Evolutionary conservation across 2,888 invertebrate genomes (phyloP), one percentile per base, ranked within the genome.

Genomic region (Metallyticus violacea): DNA sequence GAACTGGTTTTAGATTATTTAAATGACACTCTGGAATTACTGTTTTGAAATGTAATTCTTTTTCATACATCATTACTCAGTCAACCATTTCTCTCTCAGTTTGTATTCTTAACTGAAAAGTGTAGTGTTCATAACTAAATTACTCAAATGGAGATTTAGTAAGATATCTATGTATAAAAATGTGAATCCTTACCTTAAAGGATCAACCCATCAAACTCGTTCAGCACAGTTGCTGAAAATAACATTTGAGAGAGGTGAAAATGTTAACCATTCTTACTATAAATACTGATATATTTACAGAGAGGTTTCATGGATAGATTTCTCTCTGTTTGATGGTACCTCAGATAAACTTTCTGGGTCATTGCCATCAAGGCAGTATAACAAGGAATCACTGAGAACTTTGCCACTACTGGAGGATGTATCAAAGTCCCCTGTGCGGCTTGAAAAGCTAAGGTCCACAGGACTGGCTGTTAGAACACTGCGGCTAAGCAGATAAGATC

Each of bases 371-470:
- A 97, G 92, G 90, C 96, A 96, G 89, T 94, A 95, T 85, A 96
- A 91, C 81, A 97, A 91, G 79, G 95, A 96, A 86, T 95, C 94
- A 25, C 94, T 94, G 82, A 96, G 91, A 89, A 93, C 93, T 26
- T 95, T 94, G 76, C 88, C 80, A 26, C 25, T 25, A 62, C 82
- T 27, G 27, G 87, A 87, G 15, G 90, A 90, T 1, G 90, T 93
- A 88, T 93, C 94, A 90, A 94, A 95, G 91, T 95, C 95, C 89
- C 94, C 96, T 6, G 97, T 95, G 89, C 96, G 95, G 89, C 96
- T 96, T 15, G 96, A 93, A 90, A 97, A 96, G 90, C 96, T 97
- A 88, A 96, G 92, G 92, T 97, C 97, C 9, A 95, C 94, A 0
- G 96, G 96, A 86, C 95, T 95, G 0, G 95, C 95, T 1, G 96